These are phyloP conservation scores for Stictocephala bisonia DNA, from an alignment of 2,888 invertebrate species.

Conservation along the genomic window DNA sequence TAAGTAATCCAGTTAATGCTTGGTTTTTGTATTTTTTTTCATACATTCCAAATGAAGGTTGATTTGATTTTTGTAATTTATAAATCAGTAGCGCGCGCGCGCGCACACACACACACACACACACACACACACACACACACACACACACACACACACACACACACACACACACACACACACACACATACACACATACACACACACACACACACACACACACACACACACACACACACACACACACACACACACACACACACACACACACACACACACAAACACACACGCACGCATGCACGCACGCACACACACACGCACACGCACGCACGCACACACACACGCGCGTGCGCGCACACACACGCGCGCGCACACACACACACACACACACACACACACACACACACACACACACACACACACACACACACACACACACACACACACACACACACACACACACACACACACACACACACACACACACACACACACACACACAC, in stretches of 20 bases:
- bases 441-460: conserved; percentile 13
- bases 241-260: background rate
- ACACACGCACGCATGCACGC: background rate
- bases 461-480: conserved; percentile 13
- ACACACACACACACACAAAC: background rate
- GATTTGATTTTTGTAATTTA: too few relatives aligned
- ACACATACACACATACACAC: background rate
- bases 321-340: background rate
- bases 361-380: background rate
- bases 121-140: background rate
- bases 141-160: conserved; percentile 9
- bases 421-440: conserved; percentile 13
- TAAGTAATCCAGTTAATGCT: too few relatives aligned
- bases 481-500: conserved; percentile 13
- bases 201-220: background rate
- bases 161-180: background rate
- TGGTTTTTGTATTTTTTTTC: too few relatives aligned
- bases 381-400: background rate
- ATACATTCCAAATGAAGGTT: too few relatives aligned
- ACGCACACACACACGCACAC: background rate
- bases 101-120: too few relatives aligned
- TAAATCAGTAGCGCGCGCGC: too few relatives aligned
- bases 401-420: conserved; percentile 6
- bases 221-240: background rate
- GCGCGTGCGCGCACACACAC: background rate